Base-by-base conservation (phyloP, 1,140 invertebrate species). In the Diachasmimorpha longicaudata region DNA sequence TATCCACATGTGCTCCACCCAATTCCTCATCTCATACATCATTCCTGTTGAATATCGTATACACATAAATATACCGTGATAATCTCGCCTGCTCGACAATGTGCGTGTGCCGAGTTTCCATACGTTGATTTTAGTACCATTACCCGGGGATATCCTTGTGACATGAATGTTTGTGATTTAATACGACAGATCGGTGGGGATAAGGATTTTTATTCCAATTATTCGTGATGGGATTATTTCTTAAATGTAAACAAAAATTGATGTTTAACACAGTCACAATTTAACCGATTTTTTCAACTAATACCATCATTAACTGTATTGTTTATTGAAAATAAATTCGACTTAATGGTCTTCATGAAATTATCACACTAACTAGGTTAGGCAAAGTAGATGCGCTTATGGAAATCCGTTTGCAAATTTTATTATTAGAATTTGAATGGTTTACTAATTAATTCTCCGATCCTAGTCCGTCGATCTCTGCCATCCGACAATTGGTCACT, bases 21-120 rank as follows among this genome's bases (percentile, higher is more conserved):
- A 73, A 68, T 77, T 72, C 68, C 75, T 77, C 75, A 48, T 39
- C 70, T 70, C 70, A 46, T 52, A 73, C 71, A 70, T 72, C 71
- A 77, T 63, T 63, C 19, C 58, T 42, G 9, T 36, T 46, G 39
- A 72, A 48, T 77, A 70, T 44, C 46, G 66, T 46, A 23, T 70
- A 70, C 68, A 70, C n/a, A 70, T 42, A 23, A 46, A 70, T 70
- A 72, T 67, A 69, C 42, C 66, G 66, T 46, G 67, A 67, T 46
- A 75, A 44, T 66, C 63, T 74, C 66, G 67, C 44, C 72, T 66
- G 48, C 48, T 42, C 63, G 67, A 69, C 72, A 23, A 68, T 74
- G 23, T 74, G 63, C 72, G 52, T 68, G 63, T 68, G 16, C 66
- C 68, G 31, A 69, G 63, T 75, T 68, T 67, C 42, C 23, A 75